Evolutionary conservation across 2,888 invertebrate species (phyloP).

Genomic region (Gortyna flavago): DNA sequence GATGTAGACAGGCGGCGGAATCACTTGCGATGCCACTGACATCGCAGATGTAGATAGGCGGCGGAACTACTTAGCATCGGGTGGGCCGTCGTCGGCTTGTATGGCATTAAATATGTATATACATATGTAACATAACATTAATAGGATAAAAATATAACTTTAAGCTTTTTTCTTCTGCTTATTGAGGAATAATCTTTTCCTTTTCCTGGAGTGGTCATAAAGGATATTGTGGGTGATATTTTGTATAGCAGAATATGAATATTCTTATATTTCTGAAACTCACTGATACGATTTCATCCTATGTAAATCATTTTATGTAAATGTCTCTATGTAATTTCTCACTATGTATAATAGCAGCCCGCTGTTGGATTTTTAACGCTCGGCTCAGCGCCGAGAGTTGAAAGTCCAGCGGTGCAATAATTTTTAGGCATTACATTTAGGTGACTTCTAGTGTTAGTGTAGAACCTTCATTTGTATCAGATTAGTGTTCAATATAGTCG

Average conservation of each 20-base stretch:
- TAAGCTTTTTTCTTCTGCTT: not conserved
- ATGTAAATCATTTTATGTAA: not conserved
- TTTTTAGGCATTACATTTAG: not conserved
- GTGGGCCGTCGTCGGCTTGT: not conserved
- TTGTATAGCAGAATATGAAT: slow-evolving; percentile 10
- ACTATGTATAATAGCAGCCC: not conserved
- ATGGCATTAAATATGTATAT: not conserved
- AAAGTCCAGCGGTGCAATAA: not conserved
- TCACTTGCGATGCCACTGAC: no score
- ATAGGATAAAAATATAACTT: not conserved
- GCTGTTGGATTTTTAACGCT: not conserved
- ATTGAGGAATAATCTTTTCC: not conserved
- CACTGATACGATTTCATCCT: not conserved
- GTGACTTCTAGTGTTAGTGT: not conserved
- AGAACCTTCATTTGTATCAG: not conserved
- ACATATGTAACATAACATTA: not conserved
- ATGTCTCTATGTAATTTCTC: not conserved
- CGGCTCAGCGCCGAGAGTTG: no score
- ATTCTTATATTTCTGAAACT: no score
- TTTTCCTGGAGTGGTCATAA: not conserved
- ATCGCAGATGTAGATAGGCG: no score
- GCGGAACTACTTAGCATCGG: not conserved
- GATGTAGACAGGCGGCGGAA: not conserved
- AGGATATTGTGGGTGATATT: slow-evolving; percentile 7
- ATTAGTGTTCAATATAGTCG: not conserved